phyloP scores from a whole-genome alignment of 1,140 invertebrate species.

The Phortica variegata region DNA sequence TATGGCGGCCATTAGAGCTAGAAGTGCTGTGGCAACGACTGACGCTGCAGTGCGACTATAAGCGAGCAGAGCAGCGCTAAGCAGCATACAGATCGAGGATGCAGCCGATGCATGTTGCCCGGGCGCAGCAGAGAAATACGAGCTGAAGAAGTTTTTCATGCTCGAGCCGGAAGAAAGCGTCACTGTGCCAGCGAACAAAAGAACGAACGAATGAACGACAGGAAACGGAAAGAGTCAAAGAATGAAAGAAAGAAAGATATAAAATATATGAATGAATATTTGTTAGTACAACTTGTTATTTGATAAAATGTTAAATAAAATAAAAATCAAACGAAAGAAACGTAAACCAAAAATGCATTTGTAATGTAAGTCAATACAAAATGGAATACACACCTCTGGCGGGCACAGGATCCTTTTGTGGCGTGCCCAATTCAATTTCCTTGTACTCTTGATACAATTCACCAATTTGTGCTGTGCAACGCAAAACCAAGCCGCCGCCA shows the following conservation, averaged over 20 bases:
- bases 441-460: slow-evolving; percentile 60
- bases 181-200: slow-evolving; percentile 28
- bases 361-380: slow-evolving; percentile 6
- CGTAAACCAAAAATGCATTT: slow-evolving; percentile 38
- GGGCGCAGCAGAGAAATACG: slow-evolving; percentile 39
- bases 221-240: background rate
- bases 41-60: slow-evolving; percentile 12
- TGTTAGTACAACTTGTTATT: no score
- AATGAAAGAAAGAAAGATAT: slow-evolving; percentile 1
- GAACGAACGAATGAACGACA: no score
- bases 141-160: slow-evolving; percentile 45
- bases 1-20: slow-evolving; percentile 14
- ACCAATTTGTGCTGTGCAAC: slow-evolving; percentile 60
- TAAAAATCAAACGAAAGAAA: background rate
- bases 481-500: slow-evolving; percentile 54
- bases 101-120: slow-evolving; percentile 17
- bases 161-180: slow-evolving; percentile 49
- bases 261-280: background rate
- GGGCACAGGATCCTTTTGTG: slow-evolving; percentile 61
- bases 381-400: slow-evolving; percentile 58
- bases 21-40: slow-evolving; percentile 4
- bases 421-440: slow-evolving; percentile 59
- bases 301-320: background rate
- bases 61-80: slow-evolving; percentile 25
- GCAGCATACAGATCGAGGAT: background rate